A percentile compares a stretch with the other conserved stretches of the same genome.
Conservation (phyloP, 2,113 vertebrate genomes). For the Loxodonta africana region DNA sequence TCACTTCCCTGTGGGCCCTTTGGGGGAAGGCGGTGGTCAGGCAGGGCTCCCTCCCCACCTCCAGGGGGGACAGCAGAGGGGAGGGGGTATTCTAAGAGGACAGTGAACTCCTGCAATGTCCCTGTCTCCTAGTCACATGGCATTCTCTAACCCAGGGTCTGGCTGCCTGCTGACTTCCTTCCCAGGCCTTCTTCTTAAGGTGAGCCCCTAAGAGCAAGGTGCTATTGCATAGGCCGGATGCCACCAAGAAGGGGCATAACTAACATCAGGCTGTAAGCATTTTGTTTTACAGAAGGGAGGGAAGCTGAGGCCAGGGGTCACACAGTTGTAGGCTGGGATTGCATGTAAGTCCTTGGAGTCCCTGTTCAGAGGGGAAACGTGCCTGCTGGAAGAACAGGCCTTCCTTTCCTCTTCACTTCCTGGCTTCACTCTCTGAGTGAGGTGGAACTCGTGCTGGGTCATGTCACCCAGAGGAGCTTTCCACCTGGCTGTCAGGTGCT, state of each 20-base stretch:
- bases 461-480: neutral
- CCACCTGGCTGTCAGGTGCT: neutral
- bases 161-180: neutral
- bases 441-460: neutral
- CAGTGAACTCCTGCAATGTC: neutral
- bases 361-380: neutral
- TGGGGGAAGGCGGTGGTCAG: neutral
- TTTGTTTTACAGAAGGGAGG: neutral
- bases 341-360: neutral
- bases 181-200: neutral
- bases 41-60: neutral
- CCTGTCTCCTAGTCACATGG: rapidly evolving
- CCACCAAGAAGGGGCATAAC: neutral
- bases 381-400: neutral
- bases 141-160: neutral
- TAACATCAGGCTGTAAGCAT: neutral
- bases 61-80: neutral
- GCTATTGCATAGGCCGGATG: neutral
- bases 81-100: neutral
- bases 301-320: neutral
- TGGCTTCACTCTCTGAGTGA: neutral
- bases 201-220: neutral
- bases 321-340: neutral
- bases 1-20: neutral
- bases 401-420: neutral